Evolutionary conservation across 2,888 invertebrate genomes (phyloP).

Genomic region (Thysanoteuthis rhombus): DNA sequence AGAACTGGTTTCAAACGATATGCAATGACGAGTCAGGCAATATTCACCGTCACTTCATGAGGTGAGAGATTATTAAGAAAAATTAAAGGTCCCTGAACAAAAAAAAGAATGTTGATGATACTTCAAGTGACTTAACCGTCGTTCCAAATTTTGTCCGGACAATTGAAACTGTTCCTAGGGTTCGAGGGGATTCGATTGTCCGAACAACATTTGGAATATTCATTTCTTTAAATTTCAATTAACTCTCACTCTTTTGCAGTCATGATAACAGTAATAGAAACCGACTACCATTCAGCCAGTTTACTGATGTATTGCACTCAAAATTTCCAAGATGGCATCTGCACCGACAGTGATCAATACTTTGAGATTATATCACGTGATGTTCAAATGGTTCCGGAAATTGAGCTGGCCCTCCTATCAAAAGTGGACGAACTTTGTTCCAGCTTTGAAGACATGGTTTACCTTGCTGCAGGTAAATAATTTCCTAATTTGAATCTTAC

Average conservation of each 20-base stretch:
- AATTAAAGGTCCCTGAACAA: too few relatives aligned
- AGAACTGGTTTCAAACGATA: too few relatives aligned
- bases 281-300: background rate
- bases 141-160: too few relatives aligned
- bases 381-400: background rate
- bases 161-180: too few relatives aligned
- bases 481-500: background rate
- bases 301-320: background rate
- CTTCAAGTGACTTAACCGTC: too few relatives aligned
- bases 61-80: too few relatives aligned
- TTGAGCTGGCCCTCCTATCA: background rate
- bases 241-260: background rate
- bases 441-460: background rate
- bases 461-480: background rate
- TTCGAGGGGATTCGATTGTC: too few relatives aligned
- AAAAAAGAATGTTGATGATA: too few relatives aligned
- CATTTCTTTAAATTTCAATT: too few relatives aligned
- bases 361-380: background rate
- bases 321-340: background rate
- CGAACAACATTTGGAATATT: too few relatives aligned
- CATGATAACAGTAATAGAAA: background rate
- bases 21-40: too few relatives aligned
- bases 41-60: too few relatives aligned
- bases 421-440: background rate
- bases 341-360: background rate